Percentiles rank a stretch among this genome's conserved stretches.
Conservation (phyloP, 2,113 vertebrate species). For the Strix aluco region DNA sequence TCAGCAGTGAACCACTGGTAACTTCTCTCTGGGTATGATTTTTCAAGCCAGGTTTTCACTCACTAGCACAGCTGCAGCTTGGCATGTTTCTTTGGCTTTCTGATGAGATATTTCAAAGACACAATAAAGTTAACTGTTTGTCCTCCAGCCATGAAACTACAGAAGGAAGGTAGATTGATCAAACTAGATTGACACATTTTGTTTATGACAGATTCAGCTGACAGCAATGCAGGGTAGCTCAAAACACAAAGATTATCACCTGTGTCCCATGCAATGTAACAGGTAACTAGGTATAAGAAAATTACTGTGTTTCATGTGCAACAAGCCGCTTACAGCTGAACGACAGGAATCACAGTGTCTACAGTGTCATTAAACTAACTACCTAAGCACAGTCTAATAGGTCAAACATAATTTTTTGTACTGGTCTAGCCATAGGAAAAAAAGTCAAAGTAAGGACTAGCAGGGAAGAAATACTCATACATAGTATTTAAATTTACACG, state of each 20-base stretch:
- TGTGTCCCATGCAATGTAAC: not conserved
- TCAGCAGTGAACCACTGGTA: not conserved
- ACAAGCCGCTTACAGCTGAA: not conserved
- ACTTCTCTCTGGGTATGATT: not conserved
- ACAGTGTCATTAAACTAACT: not conserved
- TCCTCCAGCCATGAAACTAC: not conserved
- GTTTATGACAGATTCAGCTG: not conserved
- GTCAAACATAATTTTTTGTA: not conserved
- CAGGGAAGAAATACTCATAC: not conserved
- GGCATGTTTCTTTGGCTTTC: not conserved
- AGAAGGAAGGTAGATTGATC: not conserved
- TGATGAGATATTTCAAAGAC: not conserved
- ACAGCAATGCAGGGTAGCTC: not conserved
- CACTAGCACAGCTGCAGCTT: not conserved
- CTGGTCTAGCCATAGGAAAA: not conserved
- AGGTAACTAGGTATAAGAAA: not conserved
- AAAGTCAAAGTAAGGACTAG: not conserved
- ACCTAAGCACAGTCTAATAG: not conserved
- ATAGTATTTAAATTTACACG: not conserved
- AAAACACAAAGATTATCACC: not conserved
- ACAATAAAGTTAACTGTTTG: not conserved
- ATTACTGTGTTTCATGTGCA: not conserved
- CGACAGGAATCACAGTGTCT: not conserved
- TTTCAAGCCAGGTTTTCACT: not conserved
- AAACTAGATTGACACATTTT: not conserved